Evolutionary conservation across 2,888 invertebrate species (phyloP).

Genomic region (Cerceris ruficornis): DNA sequence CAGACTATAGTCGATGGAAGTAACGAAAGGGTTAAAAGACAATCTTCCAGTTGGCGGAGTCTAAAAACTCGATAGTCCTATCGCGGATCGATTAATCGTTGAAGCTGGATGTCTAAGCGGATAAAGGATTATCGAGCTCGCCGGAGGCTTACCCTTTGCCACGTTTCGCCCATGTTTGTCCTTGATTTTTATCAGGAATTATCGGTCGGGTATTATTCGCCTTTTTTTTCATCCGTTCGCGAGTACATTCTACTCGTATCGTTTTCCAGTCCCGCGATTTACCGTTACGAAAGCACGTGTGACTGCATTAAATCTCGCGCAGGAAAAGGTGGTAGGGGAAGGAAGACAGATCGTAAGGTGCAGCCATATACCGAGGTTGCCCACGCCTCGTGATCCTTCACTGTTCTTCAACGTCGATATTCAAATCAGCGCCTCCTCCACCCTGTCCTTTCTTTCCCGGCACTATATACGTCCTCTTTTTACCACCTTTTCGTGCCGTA

Average conservation of each 20-base stretch:
- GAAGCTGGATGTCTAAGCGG: too few relatives aligned
- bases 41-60: too few relatives aligned
- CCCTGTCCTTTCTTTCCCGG: conserved; percentile 56
- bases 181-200: background rate
- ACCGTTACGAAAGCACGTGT: conserved; percentile 66
- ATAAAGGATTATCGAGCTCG: too few relatives aligned
- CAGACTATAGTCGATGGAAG: too few relatives aligned
- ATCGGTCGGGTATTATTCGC: background rate
- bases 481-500: conserved; percentile 66
- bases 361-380: conserved; percentile 63
- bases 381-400: conserved; percentile 74
- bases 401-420: conserved; percentile 73
- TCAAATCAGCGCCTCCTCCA: conserved; percentile 70
- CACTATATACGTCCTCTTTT: conserved; percentile 62
- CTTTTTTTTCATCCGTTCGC: background rate
- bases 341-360: conserved; percentile 68
- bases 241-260: conserved; percentile 40
- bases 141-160: background rate
- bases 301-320: conserved; percentile 64
- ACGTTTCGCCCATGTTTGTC: background rate
- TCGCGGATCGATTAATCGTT: too few relatives aligned
- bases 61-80: too few relatives aligned
- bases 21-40: too few relatives aligned
- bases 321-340: conserved; percentile 21
- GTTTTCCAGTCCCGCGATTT: conserved; percentile 54